These are phyloP conservation scores for Schizothorax lantsangensis DNA, from an alignment of 2,797 vertebrate species.

Conservation along the genomic window DNA sequence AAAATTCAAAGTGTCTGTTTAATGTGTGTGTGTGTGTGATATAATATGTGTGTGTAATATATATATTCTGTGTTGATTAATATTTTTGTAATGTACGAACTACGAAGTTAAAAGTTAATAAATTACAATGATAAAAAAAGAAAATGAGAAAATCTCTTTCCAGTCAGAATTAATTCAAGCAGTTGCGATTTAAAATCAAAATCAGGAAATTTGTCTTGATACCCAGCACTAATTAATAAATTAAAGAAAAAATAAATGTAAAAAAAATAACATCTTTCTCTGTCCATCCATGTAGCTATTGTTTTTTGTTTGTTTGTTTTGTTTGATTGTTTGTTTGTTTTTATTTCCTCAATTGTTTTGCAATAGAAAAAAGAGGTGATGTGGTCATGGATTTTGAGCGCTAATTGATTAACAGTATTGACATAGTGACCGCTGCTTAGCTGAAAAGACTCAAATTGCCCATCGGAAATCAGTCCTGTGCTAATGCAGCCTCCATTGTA, in stretches of 20 bases:
- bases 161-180: too few relatives aligned
- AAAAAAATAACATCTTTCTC: background rate
- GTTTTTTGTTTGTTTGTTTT: background rate
- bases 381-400: slow-evolving; percentile 75
- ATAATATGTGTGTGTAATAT: background rate
- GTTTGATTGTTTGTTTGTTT: background rate
- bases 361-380: slow-evolving; percentile 73
- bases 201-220: background rate
- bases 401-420: slow-evolving; percentile 25
- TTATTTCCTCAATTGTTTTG: slow-evolving; percentile 32
- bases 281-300: background rate
- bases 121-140: too few relatives aligned
- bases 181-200: too few relatives aligned
- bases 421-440: slow-evolving; percentile 6
- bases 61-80: background rate
- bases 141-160: too few relatives aligned
- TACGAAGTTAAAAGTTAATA: too few relatives aligned
- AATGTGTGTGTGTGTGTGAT: background rate
- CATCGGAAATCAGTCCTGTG: slow-evolving; percentile 45
- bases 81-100: too few relatives aligned
- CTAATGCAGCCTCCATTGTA: slow-evolving; percentile 78
- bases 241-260: too few relatives aligned
- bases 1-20: slow-evolving; percentile 57
- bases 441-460: slow-evolving; percentile 18
- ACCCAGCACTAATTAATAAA: background rate